A percentile compares a stretch with the other conserved stretches of the same genome.
Conservation (phyloP, 1,140 invertebrate genomes). For the Drosophila aff. region DNA sequence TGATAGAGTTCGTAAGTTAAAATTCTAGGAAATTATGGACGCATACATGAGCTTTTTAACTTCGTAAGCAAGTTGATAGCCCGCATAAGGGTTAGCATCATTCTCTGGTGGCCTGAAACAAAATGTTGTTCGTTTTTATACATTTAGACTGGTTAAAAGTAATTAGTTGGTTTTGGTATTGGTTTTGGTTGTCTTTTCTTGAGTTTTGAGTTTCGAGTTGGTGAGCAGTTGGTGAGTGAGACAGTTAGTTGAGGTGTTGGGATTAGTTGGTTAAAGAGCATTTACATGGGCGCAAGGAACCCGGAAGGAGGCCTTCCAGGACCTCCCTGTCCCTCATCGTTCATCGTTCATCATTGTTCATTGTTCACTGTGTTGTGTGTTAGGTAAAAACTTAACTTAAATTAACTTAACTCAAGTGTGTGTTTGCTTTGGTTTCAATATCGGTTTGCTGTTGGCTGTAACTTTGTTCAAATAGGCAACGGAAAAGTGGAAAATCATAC, state of each 20-base stretch:
- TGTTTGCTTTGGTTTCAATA: constrained; percentile 18
- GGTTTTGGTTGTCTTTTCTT: constrained; percentile 26
- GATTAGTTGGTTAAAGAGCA: constrained; percentile 66
- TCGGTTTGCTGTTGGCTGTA: constrained; percentile 28
- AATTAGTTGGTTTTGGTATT: constrained; percentile 44
- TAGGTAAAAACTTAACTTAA: constrained; percentile 32
- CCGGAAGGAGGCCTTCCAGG: constrained; percentile 7
- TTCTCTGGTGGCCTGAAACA: constrained; percentile 93
- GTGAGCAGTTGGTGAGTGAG: constrained; percentile 46
- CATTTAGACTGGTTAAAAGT: constrained; percentile 75
- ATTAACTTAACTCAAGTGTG: constrained; percentile 23
- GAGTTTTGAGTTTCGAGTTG: constrained; percentile 24
- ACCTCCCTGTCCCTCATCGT: constrained; percentile 1
- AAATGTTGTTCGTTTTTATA: constrained; percentile 83
- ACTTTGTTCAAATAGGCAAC: constrained; percentile 28
- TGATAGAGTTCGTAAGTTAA: constrained; percentile 63
- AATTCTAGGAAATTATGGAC: constrained; percentile 86
- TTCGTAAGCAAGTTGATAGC: constrained; percentile 99
- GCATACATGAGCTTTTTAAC: constrained; percentile 99
- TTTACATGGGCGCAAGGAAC: constrained; percentile 70
- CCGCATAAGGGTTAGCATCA: constrained; percentile 93
- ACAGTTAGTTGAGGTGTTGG: constrained; percentile 62
- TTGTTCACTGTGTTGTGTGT: constrained; percentile 33
- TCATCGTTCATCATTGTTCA: constrained; percentile 9
- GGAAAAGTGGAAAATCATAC: constrained; percentile 39